A percentile compares a stretch with the other conserved stretches of the same genome.
Evolutionary conservation across 2,113 vertebrate genomes (phyloP).

Genomic region (Ochotona princeps): DNA sequence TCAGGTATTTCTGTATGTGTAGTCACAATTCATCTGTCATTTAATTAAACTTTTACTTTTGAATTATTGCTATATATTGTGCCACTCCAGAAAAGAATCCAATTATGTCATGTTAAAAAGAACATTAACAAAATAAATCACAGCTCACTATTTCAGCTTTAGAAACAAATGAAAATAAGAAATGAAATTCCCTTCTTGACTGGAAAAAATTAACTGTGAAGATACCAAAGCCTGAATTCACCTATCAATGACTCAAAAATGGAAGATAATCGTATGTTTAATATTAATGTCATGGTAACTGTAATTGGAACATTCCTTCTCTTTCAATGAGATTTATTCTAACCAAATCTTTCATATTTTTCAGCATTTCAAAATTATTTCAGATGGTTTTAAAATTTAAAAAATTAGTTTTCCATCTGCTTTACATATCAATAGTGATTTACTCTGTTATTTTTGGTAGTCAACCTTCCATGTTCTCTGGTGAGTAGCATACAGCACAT

Average conservation of each 20-base stretch:
- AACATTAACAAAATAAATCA: not conserved
- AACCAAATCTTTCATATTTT: not conserved
- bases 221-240: not conserved
- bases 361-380: not conserved
- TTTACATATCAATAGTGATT: not conserved
- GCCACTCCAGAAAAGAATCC: not conserved
- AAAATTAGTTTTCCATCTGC: not conserved
- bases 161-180: not conserved
- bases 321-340: not conserved
- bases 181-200: conserved; percentile 7
- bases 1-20: not conserved
- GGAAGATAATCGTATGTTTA: not conserved
- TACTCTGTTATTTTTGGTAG: not conserved
- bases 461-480: not conserved
- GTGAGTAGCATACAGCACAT: not conserved
- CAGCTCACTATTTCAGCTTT: not conserved
- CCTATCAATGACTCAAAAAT: not conserved
- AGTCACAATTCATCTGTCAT: not conserved
- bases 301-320: not conserved
- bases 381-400: not conserved
- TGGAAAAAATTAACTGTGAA: conserved; percentile 29
- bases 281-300: not conserved
- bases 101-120: not conserved
- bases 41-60: conserved; percentile 10
- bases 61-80: not conserved